Conservation (phyloP, 2,113 vertebrate species). For the Aphelocoma coerulescens region DNA sequence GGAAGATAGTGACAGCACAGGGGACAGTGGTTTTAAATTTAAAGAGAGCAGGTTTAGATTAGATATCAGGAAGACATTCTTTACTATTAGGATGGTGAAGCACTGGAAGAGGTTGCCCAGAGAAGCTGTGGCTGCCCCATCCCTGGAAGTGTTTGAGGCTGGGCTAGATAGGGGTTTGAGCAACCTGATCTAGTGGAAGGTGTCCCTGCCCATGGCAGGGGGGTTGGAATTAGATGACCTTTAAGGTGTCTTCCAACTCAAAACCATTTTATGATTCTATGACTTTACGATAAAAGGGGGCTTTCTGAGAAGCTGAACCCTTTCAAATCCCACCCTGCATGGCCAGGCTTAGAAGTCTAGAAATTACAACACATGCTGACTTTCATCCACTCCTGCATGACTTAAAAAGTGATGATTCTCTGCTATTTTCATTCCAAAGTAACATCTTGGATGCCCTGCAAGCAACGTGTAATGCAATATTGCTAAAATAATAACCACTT, state of each 20-base stretch:
- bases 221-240: background rate
- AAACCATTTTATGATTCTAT: background rate
- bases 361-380: background rate
- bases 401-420: background rate
- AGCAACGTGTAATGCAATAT: background rate
- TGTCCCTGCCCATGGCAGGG: background rate
- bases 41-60: background rate
- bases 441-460: background rate
- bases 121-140: background rate
- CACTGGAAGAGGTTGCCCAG: background rate
- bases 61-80: background rate
- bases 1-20: background rate
- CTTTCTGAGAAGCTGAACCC: background rate
- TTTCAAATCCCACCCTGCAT: background rate
- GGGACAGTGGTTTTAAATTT: background rate
- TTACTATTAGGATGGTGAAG: background rate
- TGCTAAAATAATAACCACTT: background rate
- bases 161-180: background rate
- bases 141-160: background rate
- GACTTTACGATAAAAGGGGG: background rate
- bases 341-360: background rate
- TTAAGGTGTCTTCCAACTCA: background rate
- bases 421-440: background rate
- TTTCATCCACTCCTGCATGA: background rate
- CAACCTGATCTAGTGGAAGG: background rate